Base-by-base conservation (phyloP, 1,140 invertebrate genomes). In the Trichonephila inaurata region DNA sequence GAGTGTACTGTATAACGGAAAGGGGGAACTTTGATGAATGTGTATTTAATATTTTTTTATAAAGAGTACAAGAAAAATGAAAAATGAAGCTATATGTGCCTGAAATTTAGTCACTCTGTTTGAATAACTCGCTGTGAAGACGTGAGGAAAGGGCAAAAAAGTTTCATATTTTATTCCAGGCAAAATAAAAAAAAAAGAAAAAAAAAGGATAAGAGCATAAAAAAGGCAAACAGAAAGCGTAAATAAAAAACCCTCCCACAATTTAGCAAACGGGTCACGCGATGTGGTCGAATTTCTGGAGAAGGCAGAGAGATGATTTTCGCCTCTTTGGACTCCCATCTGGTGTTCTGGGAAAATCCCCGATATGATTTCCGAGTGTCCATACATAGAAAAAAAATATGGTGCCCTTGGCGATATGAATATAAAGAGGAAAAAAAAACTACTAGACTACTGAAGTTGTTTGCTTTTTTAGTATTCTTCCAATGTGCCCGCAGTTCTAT, bases 311-410 rank as follows among this genome's bases (percentile, higher is more conserved):
- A 77, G 72, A 77, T 77, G 72, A 77, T 77, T 77, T 77, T 77
- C 72, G 72, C 72, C 72, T 77, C 72, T 77, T 77, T 77, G 72
- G 72, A 77, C 72, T 77, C 72, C 28, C 24, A 33, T 19, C 28
- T 33, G 72, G 24, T 16, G 14, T 40, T 28, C 28, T 33, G 72
- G 72, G 28, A 77, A 77, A 77, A 33, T 40, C 72, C 72, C 72
- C 66, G 72, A 77, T 77, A 77, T 77, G 72, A 77, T 77, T 77
- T 77, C 33, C 19, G 72, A 77, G 72, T 77, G 72, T 77, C 72
- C 72, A 77, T 18, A 28, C 72, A 77, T 28, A 18, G 18, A 77
- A 64, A 62, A 77, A 77, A 77, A 40, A 33, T 33, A 33, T 19
- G 28, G 24, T 77, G 24, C 72, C 72, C 28, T 19, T 40, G 72